Evolutionary conservation across 2,113 vertebrate species (phyloP).

Genomic region (Zootoca vivipara): DNA sequence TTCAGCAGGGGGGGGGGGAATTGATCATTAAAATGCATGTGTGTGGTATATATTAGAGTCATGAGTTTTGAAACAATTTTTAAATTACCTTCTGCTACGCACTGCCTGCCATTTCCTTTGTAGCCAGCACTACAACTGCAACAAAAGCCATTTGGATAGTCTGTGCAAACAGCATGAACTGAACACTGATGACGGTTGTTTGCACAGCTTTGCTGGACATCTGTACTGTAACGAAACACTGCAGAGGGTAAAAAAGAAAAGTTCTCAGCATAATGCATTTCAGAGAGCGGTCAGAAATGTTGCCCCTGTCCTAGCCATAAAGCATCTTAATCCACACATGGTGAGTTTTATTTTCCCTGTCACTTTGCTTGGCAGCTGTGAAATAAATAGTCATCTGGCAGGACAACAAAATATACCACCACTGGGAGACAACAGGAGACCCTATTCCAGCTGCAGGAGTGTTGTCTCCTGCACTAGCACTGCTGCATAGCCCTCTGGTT

Average conservation of each 20-base stretch:
- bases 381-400: background rate
- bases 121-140: constrained; percentile 90
- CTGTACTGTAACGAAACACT: constrained; percentile 91
- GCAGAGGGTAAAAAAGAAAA: constrained; percentile 25
- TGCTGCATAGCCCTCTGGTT: background rate
- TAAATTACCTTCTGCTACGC: constrained; percentile 88
- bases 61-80: constrained; percentile 2
- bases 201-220: constrained; percentile 81
- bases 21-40: too few relatives aligned
- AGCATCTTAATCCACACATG: background rate
- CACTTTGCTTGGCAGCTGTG: background rate
- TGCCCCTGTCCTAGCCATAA: background rate
- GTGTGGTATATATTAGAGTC: background rate
- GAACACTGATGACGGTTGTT: constrained; percentile 89
- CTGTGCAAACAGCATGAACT: constrained; percentile 86
- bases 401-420: background rate
- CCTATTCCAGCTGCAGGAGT: background rate
- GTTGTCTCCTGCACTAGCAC: background rate
- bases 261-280: background rate
- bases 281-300: background rate
- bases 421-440: background rate
- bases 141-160: constrained; percentile 88
- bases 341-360: background rate
- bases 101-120: constrained; percentile 92
- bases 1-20: background rate